phyloP scores from a whole-genome alignment of 2,888 invertebrate species.

The Andricus curvator region DNA sequence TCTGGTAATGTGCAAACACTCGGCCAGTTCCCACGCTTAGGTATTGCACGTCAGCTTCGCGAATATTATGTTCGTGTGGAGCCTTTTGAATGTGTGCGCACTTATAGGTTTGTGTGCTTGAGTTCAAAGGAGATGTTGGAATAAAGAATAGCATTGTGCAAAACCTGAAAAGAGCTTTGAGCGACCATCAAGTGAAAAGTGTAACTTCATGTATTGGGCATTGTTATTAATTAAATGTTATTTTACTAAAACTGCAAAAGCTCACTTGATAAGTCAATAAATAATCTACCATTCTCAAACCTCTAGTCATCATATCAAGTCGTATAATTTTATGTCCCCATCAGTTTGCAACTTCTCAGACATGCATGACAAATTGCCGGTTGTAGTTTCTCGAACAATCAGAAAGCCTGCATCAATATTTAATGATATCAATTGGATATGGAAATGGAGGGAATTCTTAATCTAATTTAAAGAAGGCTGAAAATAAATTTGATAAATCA shows the following conservation, averaged over 20 bases:
- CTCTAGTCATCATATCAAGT: background rate
- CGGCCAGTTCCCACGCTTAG: conserved; percentile 65
- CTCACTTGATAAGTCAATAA: background rate
- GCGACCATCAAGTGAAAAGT: too few relatives aligned
- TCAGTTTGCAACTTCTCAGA: background rate
- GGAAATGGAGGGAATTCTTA: background rate
- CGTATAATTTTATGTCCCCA: background rate
- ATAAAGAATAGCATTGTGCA: background rate
- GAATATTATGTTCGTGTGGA: background rate
- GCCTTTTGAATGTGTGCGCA: background rate
- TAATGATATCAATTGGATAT: background rate
- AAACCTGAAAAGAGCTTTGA: background rate
- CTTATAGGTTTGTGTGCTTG: background rate
- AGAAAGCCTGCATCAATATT: conserved; percentile 5
- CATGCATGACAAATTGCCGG: conserved; percentile 6
- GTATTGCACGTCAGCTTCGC: conserved; percentile 54
- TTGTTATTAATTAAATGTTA: too few relatives aligned
- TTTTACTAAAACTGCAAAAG: background rate
- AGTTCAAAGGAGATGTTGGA: background rate
- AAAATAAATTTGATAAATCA: background rate
- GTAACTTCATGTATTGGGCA: too few relatives aligned
- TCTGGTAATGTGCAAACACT: conserved; percentile 64
- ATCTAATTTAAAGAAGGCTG: background rate
- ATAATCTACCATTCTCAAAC: background rate
- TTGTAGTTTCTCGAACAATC: conserved; percentile 2